These are phyloP conservation scores for Plebejus melissa DNA, from an alignment of 2,888 invertebrate species.

Conservation along the genomic window DNA sequence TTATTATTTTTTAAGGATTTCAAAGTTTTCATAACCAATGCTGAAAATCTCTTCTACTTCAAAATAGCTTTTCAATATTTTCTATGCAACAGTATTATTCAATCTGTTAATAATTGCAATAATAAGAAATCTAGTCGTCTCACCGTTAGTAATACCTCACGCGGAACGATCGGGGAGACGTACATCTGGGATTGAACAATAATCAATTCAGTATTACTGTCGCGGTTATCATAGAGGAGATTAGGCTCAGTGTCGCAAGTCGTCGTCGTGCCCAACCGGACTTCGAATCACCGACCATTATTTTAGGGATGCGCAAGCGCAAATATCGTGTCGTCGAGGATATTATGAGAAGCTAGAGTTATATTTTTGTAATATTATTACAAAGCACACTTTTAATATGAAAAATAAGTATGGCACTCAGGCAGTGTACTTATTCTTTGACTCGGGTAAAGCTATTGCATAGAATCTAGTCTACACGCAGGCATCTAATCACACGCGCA, in stretches of 20 bases:
- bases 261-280: constrained; percentile 37
- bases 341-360: neutral
- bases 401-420: too few species aligned
- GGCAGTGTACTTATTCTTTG: too few species aligned
- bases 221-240: constrained; percentile 46
- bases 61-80: neutral
- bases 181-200: constrained; percentile 47
- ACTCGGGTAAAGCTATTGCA: too few species aligned
- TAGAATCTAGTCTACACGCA: too few species aligned
- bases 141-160: constrained; percentile 20
- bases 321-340: neutral
- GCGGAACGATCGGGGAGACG: constrained; percentile 33
- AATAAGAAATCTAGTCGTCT: constrained; percentile 13
- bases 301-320: constrained; percentile 22
- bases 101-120: neutral
- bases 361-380: neutral
- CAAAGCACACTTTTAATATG: neutral
- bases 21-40: too few species aligned
- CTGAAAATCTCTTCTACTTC: neutral
- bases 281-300: constrained; percentile 28
- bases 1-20: too few species aligned
- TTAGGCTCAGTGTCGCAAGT: constrained; percentile 43
- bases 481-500: too few species aligned
- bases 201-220: constrained; percentile 52
- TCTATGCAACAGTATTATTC: neutral